Evolutionary conservation across 2,113 vertebrate species (phyloP).

Genomic region (Nothocercus nigrocapillus): DNA sequence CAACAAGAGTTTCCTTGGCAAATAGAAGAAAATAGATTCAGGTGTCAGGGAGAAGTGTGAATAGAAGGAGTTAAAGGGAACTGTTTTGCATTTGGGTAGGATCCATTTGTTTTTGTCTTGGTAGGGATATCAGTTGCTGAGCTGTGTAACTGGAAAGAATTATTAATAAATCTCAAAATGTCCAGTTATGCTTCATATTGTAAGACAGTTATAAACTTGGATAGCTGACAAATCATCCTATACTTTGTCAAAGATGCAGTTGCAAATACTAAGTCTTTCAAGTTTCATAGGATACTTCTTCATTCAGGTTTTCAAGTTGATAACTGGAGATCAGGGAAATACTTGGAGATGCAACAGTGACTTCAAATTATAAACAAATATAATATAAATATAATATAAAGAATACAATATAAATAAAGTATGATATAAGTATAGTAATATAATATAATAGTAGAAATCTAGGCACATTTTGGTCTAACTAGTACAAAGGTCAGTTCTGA

Average conservation of each 20-base stretch:
- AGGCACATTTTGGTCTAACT: too few species aligned
- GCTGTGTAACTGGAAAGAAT: background rate
- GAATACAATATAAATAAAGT: too few species aligned
- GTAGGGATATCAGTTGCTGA: too few species aligned
- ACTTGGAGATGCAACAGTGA: background rate
- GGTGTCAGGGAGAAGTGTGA: background rate
- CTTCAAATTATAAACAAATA: background rate
- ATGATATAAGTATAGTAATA: too few species aligned
- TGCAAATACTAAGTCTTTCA: background rate
- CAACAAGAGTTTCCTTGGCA: background rate
- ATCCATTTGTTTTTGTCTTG: background rate
- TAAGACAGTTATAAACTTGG: background rate
- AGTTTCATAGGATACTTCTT: background rate
- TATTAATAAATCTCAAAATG: background rate
- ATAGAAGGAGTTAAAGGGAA: background rate
- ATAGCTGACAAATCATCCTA: background rate
- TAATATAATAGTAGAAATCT: too few species aligned
- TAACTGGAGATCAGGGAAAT: background rate
- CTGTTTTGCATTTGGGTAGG: background rate
- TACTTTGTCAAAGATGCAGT: background rate
- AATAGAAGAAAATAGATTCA: background rate
- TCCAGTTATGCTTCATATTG: background rate
- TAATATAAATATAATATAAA: too few species aligned
- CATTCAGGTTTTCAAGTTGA: background rate
- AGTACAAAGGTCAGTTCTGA: background rate